Evolutionary conservation across 2,888 invertebrate species (phyloP), one percentile per base, ranked within the genome.

Genomic region (Halictus quadricinctus): DNA sequence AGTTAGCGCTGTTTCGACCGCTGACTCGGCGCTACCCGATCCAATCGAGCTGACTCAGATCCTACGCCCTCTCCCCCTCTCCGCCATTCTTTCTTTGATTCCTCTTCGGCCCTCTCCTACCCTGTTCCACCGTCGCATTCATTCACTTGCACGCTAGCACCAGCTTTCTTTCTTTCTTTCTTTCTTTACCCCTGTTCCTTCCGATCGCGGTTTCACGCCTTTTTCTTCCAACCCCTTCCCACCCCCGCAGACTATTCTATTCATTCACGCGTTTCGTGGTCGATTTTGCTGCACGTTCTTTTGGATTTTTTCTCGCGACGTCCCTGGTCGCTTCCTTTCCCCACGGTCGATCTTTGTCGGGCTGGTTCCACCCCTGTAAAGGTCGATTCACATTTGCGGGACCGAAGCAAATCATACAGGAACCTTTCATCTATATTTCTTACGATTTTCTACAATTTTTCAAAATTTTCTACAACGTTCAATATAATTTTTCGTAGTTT

Each of bases 41-140:
- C 91, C 88, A 81, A 80, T 81, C 89, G 88, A 90, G 94, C 94
- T 94, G 94, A 94, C 93, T 93, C 94, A 94, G 94, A 93, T 94
- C 94, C 94, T 93, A 93, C 94, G 93, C 93, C 93, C 91, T 93
- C 90, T 80, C 88, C 87, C 85, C 84, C 87, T 75, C 72, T 46
- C 77, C 36, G 64, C 54, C 78, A 70, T 54, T 76, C 60, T n/a
- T 60, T 48, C 69, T 74, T 58, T 73, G 48, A 64, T 46, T 48
- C 58, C 72, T 76, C 72, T 50, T 58, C 8, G 43, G 69, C 60
- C 72, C 41, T 21, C 69, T 69, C 36, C 10, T 36, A 21, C 58
- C 76, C 25, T 41, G 36, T 21, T 36, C 21, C 69, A 10, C 58
- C 76, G 48, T 50, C 58, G 76, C 54, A 80, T 84, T 84, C 85